Conservation (phyloP, 1,140 invertebrate genomes). For the Dryas iulia region DNA sequence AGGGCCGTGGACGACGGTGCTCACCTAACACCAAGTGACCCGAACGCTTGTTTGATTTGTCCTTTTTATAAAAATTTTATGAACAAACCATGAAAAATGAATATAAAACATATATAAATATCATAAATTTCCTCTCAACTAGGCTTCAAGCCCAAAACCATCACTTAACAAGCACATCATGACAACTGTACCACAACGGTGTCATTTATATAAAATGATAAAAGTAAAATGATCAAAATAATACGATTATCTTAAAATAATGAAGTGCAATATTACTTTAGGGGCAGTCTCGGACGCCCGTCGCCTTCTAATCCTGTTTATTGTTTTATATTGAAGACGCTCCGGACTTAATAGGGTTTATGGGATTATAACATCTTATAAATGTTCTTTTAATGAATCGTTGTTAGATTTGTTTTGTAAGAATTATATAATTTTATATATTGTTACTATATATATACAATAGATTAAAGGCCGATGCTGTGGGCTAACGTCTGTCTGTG, state of each 20-base stretch:
- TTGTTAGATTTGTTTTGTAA: not conserved
- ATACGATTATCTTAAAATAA: not conserved
- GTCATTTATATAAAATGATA: not conserved
- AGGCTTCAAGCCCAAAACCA: not conserved
- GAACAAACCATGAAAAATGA: too few species aligned
- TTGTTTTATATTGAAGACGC: not conserved
- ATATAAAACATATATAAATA: too few species aligned
- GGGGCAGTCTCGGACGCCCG: not conserved
- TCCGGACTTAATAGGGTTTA: not conserved
- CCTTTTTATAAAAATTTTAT: too few species aligned
- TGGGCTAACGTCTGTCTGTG: too few species aligned
- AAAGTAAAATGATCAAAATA: not conserved
- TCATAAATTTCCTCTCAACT: too few species aligned
- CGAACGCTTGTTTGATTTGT: too few species aligned
- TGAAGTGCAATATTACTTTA: not conserved
- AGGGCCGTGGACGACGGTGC: too few species aligned
- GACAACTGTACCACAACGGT: not conserved
- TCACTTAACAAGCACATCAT: not conserved
- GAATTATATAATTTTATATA: not conserved
- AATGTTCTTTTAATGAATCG: not conserved
- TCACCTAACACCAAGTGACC: too few species aligned
- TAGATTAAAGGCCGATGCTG: too few species aligned
- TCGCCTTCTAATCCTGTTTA: not conserved
- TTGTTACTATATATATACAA: too few species aligned
- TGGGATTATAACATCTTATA: not conserved